Evolutionary conservation across 2,888 invertebrate species (phyloP), one percentile per base, ranked within the genome.

Genomic region (Argyra leucocephala): DNA sequence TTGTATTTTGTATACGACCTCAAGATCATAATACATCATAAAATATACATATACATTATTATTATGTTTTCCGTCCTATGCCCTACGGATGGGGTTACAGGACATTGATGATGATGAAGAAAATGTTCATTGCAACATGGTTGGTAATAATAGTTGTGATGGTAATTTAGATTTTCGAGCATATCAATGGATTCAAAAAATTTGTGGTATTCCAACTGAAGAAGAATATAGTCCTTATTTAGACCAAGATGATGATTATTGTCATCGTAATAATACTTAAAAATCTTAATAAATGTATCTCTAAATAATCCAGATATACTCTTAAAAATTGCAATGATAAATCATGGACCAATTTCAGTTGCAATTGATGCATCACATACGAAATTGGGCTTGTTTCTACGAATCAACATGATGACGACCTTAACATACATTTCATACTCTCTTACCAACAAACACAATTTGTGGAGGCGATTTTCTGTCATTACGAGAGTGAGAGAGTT

Each of bases 41-140:
- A n/a, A n/a, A n/a, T n/a, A n/a, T n/a, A n/a, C n/a, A n/a, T n/a
- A n/a, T n/a, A n/a, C n/a, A n/a, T n/a, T n/a, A n/a, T n/a, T n/a
- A n/a, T n/a, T n/a, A n/a, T n/a, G n/a, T n/a, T n/a, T n/a, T n/a
- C n/a, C n/a, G n/a, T n/a, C n/a, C n/a, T n/a, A n/a, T n/a, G n/a
- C n/a, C n/a, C n/a, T n/a, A n/a, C n/a, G n/a, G n/a, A n/a, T n/a
- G n/a, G n/a, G n/a, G n/a, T n/a, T n/a, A n/a, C n/a, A n/a, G n/a
- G n/a, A n/a, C n/a, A n/a, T n/a, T n/a, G n/a, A n/a, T n/a, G n/a
- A n/a, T n/a, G n/a, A n/a, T n/a, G n/a, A n/a, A n/a, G n/a, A n/a
- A n/a, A n/a, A n/a, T 97, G 97, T 77, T 93, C 94, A 0, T 97
- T 96, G 96, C 93, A 93, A 77, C 93, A 85, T 78, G 96, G n/a